These are phyloP conservation scores for Pseudochirops corinnae DNA, from an alignment of 2,797 vertebrate genomes.

Conservation along the genomic window DNA sequence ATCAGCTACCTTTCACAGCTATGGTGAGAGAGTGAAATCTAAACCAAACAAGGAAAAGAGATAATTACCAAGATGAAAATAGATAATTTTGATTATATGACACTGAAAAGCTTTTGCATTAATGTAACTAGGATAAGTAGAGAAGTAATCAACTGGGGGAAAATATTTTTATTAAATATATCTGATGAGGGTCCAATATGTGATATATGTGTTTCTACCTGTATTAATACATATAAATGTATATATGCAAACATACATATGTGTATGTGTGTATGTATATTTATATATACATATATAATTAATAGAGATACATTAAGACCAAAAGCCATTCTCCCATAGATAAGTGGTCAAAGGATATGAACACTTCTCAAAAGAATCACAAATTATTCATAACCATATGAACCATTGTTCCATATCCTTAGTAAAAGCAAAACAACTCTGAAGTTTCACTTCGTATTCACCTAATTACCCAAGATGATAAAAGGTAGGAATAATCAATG, in stretches of 20 bases:
- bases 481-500: not conserved
- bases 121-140: not conserved
- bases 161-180: not conserved
- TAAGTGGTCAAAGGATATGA: not conserved
- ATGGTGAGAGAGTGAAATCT: not conserved
- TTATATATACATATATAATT: not conserved
- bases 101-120: not conserved
- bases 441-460: not conserved
- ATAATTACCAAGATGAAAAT: not conserved
- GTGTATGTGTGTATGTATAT: not conserved
- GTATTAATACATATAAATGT: not conserved
- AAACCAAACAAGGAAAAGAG: not conserved
- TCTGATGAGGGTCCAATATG: not conserved
- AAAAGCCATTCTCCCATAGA: not conserved
- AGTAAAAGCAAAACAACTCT: not conserved
- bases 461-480: not conserved
- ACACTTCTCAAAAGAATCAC: not conserved
- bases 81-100: not conserved
- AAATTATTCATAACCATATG: not conserved
- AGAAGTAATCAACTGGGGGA: not conserved
- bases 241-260: not conserved
- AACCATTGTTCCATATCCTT: not conserved
- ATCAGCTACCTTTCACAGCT: not conserved
- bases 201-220: not conserved
- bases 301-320: conserved; percentile 10